Percentiles rank a stretch among this genome's conserved stretches.
Evolutionary conservation across 1,140 invertebrate genomes (phyloP).

Genomic region (Drosophila pseudoobscura): DNA sequence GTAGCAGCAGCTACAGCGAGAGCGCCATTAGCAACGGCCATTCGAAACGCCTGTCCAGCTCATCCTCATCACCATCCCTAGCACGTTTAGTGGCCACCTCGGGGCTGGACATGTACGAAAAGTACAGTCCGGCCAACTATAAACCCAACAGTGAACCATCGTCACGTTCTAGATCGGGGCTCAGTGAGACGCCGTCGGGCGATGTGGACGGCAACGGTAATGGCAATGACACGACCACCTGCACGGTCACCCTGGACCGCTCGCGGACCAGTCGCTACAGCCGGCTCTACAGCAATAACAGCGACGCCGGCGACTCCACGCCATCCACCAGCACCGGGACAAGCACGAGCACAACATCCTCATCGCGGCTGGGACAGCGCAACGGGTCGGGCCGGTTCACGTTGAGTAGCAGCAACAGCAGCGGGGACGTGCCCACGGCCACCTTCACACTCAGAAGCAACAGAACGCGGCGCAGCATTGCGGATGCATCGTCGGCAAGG

Average conservation of each 20-base stretch:
- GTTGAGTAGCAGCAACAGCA: constrained; percentile 64
- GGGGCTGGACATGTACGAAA: constrained; percentile 82
- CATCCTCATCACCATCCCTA: constrained; percentile 82
- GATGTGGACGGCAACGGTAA: constrained; percentile 24
- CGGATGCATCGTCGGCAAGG: constrained; percentile 4
- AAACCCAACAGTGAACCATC: constrained; percentile 83
- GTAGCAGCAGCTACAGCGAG: background rate
- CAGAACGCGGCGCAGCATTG: constrained; percentile 40
- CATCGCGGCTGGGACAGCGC: constrained; percentile 24
- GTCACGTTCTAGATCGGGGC: constrained; percentile 83
- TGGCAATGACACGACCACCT: constrained; percentile 21
- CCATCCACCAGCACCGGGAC: constrained; percentile 1
- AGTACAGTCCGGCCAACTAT: constrained; percentile 83
- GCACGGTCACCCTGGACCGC: constrained; percentile 66
- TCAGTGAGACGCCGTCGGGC: constrained; percentile 42
- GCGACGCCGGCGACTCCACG: constrained; percentile 28
- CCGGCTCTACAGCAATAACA: constrained; percentile 65
- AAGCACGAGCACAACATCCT: background rate
- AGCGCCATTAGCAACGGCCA: constrained; percentile 30
- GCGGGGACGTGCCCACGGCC: constrained; percentile 73
- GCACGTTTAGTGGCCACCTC: constrained; percentile 81
- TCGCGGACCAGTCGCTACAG: constrained; percentile 75
- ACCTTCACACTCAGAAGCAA: constrained; percentile 69
- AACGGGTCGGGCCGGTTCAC: constrained; percentile 47
- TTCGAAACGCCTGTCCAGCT: constrained; percentile 74